Evolutionary conservation across 2,113 vertebrate genomes (phyloP), one percentile per base, ranked within the genome.

Genomic region (Okapia johnstoni): DNA sequence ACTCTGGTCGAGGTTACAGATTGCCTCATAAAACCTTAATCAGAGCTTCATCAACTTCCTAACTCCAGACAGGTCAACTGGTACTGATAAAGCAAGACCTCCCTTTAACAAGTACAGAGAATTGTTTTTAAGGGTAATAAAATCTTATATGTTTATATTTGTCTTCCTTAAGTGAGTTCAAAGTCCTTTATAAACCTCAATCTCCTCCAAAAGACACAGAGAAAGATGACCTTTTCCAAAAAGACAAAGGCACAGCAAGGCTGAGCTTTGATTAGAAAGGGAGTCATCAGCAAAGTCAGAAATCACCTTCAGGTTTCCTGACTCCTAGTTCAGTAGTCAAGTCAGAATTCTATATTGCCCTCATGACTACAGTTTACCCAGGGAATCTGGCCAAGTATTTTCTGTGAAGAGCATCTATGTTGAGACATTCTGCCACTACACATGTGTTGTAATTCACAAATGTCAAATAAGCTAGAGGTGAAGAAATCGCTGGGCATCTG

Each of bases 1-100:
- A 96, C 98, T 87, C 90, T 76, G 16, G n/a, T 84, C 63, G 25
- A 0, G 76, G 58, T 98, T 98, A 98, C 61, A 96, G 93, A 96
- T 98, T 83, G 89, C 84, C 89, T 98, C 97, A 96, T 97, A 98
- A 97, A 97, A 97, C 12, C n/a, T 94, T 97, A 87, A 98, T 98
- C 86, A 96, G 58, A 70, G 14, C 70, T 93, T 95, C 70, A 96
- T 97, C 93, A 79, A 76, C 36, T 54, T 48, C 21, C 79, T 95
- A 57, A 97, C 93, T 95, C 81, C 79, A 93, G 43, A 28, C 50
- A 85, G 76, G 10, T 19, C 86, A 91, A n/a, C 52, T 36, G 79
- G 30, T 8, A 86, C 57, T 81, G 66, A 12, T 54, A 73, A 92
- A 85, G 81, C 81, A 76, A 60, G 70, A 40, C 61, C 79, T 84